Conservation (phyloP, 2,113 vertebrate species). For the Desmodus rotundus region DNA sequence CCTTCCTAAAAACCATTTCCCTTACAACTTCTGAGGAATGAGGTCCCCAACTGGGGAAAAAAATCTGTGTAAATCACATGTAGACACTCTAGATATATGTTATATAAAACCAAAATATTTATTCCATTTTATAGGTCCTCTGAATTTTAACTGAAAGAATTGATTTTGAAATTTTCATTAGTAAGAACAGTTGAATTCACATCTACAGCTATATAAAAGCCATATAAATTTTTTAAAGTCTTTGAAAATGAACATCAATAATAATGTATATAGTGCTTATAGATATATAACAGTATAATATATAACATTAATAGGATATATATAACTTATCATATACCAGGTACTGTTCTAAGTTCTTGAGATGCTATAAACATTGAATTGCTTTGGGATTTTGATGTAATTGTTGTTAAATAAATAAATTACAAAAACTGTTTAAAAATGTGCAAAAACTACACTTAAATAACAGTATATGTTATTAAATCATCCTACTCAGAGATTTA, state of each 20-base stretch:
- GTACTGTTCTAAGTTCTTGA: background rate
- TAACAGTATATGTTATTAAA: background rate
- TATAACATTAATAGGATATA: background rate
- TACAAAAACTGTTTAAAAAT: background rate
- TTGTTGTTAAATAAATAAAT: background rate
- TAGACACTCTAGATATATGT: background rate
- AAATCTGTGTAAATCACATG: background rate
- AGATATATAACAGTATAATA: background rate
- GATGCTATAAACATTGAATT: background rate
- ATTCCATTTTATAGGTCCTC: background rate
- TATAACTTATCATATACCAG: background rate
- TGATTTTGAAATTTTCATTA: background rate
- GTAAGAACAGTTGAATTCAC: background rate
- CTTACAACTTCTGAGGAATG: background rate
- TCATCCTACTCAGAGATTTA: background rate
- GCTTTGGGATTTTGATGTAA: background rate
- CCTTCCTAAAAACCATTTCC: background rate
- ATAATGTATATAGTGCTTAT: background rate
- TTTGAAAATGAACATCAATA: background rate
- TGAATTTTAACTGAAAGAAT: conserved; percentile 31
- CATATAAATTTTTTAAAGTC: background rate
- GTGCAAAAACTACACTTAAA: background rate
- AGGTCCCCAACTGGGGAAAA: background rate
- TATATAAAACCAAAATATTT: background rate
- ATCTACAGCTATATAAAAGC: background rate